A percentile compares a stretch with the other conserved stretches of the same genome.
Conservation (phyloP, 2,888 invertebrate species). For the Trachelus stipa region DNA sequence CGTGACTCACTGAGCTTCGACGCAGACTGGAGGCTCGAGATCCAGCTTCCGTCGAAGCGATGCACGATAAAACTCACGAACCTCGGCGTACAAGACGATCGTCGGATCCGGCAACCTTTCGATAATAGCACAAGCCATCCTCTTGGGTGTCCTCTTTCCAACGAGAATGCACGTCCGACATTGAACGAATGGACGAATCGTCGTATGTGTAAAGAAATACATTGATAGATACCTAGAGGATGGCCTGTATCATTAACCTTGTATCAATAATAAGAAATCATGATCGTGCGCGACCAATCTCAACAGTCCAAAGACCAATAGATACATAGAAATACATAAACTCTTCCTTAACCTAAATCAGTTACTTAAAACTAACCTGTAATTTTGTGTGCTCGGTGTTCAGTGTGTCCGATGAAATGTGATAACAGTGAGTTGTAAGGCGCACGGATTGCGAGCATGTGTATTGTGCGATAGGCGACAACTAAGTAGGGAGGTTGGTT, state of each 20-base stretch:
- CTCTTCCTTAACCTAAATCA: constrained; percentile 28
- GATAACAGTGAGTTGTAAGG: neutral
- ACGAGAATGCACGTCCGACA: neutral
- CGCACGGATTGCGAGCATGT: neutral
- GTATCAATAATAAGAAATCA: constrained; percentile 1
- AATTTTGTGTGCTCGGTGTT: constrained; percentile 6
- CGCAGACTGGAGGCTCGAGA: neutral
- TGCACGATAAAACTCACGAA: neutral
- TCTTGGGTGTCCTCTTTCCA: neutral
- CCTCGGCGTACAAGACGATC: neutral
- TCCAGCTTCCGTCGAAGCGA: neutral
- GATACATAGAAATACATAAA: constrained; percentile 18
- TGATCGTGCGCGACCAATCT: constrained; percentile 4
- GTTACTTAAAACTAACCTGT: constrained; percentile 29
- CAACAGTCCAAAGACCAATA: constrained; percentile 16
- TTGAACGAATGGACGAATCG: neutral
- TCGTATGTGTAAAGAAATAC: neutral
- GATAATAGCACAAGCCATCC: neutral
- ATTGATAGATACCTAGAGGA: neutral
- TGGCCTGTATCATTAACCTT: neutral
- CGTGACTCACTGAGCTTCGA: neutral
- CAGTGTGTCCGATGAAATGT: neutral
- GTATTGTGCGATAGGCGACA: neutral
- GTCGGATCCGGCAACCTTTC: neutral
- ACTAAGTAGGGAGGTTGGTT: neutral